Conservation (phyloP, 2,113 vertebrate species). For the Platysternon megacephalum region DNA sequence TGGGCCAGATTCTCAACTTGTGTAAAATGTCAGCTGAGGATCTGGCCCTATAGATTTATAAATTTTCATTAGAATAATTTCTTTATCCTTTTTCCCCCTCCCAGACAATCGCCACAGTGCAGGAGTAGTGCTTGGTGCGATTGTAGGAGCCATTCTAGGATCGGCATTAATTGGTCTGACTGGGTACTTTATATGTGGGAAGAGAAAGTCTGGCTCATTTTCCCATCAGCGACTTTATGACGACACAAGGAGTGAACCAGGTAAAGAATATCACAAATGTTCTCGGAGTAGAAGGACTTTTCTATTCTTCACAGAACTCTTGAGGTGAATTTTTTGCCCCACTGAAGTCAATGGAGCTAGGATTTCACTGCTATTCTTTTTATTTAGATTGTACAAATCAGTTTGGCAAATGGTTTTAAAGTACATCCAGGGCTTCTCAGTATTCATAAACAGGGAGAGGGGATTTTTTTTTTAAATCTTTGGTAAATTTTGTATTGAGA, state of each 20-base stretch:
- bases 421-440: not conserved
- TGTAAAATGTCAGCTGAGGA: not conserved
- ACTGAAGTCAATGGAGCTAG: not conserved
- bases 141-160: conserved; percentile 78
- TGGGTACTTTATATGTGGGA: conserved; percentile 79
- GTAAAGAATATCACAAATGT: conserved; percentile 65
- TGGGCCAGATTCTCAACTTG: not conserved
- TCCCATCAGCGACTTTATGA: conserved; percentile 89
- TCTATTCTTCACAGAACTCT: not conserved
- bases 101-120: conserved; percentile 56
- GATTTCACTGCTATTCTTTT: not conserved
- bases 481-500: not conserved
- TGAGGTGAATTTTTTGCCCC: not conserved
- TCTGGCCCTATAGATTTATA: not conserved
- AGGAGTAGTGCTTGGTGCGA: conserved; percentile 72
- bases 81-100: not conserved
- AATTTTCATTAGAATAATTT: not conserved
- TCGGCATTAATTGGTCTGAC: conserved; percentile 77
- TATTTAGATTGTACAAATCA: not conserved
- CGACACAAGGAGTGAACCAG: conserved; percentile 84
- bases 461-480: not conserved
- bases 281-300: not conserved
- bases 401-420: not conserved
- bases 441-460: not conserved
- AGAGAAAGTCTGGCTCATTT: conserved; percentile 79